Base-by-base conservation (phyloP, 2,113 vertebrate genomes). In the Ardeotis arabs region DNA sequence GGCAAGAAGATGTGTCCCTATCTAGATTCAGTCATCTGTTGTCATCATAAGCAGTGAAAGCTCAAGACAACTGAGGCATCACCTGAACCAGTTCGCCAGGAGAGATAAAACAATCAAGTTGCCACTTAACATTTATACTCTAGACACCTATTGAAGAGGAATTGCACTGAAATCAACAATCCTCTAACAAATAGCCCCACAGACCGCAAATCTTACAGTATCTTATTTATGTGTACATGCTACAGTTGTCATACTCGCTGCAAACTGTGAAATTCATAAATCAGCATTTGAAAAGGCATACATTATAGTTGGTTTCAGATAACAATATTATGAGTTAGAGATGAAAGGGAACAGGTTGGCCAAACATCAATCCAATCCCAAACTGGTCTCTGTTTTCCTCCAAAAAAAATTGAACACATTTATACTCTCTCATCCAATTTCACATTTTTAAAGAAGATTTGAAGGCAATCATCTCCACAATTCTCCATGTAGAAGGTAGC, bases 321-420 rank as follows among this genome's bases (percentile, higher is more conserved):
- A 96, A 95, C 68, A 92, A 84, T 84, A 94, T 96, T 92, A 94
- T 92, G 83, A 84, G 85, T 89, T 81, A 90, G 64, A 90, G 79
- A 94, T 96, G 93, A 94, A 96, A 94, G 79, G n/a, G 60, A 95
- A 72, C 64, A 90, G 94, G 79, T 92, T 96, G 88, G 93, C 78
- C 74, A 85, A 94, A 76, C 87, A 96, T 84, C 95, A 97, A 69
- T 95, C 84, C 90, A 80, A 85, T 85, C 52, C 82, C 82, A 74
- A 93, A 90, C 21, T 77, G 25, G 31, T 63, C 37, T 87, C 78
- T 90, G 56, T 83, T 96, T 88, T 84, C 47, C 53, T 87, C 6
- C 3, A 33, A 14, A 59, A 64, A 76, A 49, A 0, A 35, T 60
- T 10, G 25, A 84, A 84, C 0, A 6, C 12, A 11, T 70, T 88